Evolutionary conservation across 2,888 invertebrate species (phyloP), one percentile per base, ranked within the genome.

Genomic region (Eueremaeus valkanovi): DNA sequence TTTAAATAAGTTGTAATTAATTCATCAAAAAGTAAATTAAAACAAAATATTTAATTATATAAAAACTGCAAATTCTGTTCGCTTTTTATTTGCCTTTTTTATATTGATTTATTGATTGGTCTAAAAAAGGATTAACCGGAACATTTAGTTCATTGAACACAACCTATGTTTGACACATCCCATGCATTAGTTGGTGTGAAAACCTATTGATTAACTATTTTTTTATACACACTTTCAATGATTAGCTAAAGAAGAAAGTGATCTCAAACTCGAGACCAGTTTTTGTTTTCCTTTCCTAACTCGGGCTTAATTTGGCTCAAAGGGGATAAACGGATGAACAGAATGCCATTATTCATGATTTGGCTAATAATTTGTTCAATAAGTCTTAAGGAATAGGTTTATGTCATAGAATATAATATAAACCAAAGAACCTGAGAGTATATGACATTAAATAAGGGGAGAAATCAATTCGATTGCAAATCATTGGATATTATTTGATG

Each of bases 121-220:
- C 51, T 3, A n/a, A 51, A 6, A 51, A 51, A 21, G 24, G n/a
- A 51, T 51, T 51, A 6, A 45, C 45, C 3, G 16, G 2, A 45
- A 45, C 9, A 45, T n/a, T 45, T 45, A 45, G 51, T 51, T 51
- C 51, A 51, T 51, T 51, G 51, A 51, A 51, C 51, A 51, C 21
- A 24, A 51, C 8, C 45, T 18, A 13, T 16, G n/a, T 51, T 51
- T n/a, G n/a, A 51, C 24, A 51, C 18, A 45, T 18, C 3, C 3
- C 16, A 11, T 18, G 6, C n/a, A 45, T 3, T 45, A 3, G 9
- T 11, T n/a, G 8, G 51, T 51, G 51, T 51, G 51, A 51, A 51
- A 18, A 49, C 16, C 45, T 51, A 51, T 51, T 51, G 51, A 51
- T 51, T 16, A 21, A 51, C 8, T 51, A 21, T n/a, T n/a, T n/a